These are phyloP conservation scores for Fukomys damarensis DNA, from an alignment of 2,113 vertebrate genomes.

Conservation along the genomic window DNA sequence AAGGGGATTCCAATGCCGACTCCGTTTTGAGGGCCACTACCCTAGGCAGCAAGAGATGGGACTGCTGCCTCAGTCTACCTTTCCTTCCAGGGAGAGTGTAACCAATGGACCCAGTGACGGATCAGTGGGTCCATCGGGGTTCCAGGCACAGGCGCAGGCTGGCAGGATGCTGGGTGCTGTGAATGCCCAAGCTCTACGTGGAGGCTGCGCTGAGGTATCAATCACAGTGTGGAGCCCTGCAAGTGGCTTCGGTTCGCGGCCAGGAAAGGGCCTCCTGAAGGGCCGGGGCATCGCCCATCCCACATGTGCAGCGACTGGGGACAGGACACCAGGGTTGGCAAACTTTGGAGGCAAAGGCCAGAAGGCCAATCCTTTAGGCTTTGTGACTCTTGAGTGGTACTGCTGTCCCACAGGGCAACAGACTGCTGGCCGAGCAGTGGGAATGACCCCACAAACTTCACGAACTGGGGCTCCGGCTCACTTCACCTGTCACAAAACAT, in stretches of 20 bases:
- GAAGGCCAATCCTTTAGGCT: background rate
- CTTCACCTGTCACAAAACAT: background rate
- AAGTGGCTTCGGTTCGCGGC: background rate
- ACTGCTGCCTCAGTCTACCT: background rate
- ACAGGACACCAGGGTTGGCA: background rate
- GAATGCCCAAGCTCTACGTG: background rate
- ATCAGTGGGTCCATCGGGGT: background rate
- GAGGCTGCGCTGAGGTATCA: background rate
- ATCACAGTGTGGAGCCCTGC: background rate
- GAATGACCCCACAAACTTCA: background rate
- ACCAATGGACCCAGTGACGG: accelerated
- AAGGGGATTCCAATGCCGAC: background rate
- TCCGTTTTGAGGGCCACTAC: background rate
- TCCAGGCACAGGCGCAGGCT: background rate
- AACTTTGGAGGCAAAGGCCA: background rate
- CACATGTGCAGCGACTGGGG: background rate
- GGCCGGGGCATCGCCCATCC: background rate
- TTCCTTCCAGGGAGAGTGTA: background rate
- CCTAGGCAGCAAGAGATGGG: background rate
- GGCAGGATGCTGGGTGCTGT: background rate
- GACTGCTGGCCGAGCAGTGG: background rate
- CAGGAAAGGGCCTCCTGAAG: background rate
- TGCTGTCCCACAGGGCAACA: accelerated
- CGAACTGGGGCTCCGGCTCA: background rate
- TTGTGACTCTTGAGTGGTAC: accelerated